phyloP scores from a whole-genome alignment of 2,797 vertebrate genomes.

The Dicrostonyx torquatus region DNA sequence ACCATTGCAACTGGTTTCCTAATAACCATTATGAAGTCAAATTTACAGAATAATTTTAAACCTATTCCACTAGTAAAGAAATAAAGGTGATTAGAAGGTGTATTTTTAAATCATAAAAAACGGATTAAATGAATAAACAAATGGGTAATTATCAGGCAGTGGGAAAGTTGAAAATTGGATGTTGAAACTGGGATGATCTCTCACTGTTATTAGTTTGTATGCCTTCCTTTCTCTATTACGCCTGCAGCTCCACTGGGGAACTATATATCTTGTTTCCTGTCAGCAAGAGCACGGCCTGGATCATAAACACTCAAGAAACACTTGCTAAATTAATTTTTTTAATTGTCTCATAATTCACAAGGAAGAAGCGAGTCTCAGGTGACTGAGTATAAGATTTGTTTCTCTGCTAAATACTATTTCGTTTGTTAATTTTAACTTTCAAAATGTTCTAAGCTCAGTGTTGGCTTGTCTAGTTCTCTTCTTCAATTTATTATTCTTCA shows the following conservation, averaged over 20 bases:
- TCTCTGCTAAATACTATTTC: slow-evolving; percentile 43
- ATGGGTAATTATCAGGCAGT: neutral
- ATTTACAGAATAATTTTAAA: slow-evolving; percentile 62
- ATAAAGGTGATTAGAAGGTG: neutral
- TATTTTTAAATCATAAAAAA: slow-evolving; percentile 20
- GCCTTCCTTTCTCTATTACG: slow-evolving; percentile 18
- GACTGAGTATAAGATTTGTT: slow-evolving; percentile 7
- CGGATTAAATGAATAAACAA: slow-evolving; percentile 49
- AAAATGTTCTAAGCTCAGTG: slow-evolving; percentile 19
- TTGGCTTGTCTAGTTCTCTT: neutral
- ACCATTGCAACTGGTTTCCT: slow-evolving; percentile 73
- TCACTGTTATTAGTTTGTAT: neutral
- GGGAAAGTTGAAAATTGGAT: slow-evolving; percentile 26
- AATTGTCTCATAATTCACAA: slow-evolving; percentile 60
- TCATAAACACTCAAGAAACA: slow-evolving; percentile 47
- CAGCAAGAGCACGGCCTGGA: slow-evolving; percentile 24
- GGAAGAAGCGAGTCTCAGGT: slow-evolving; percentile 46
- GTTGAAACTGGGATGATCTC: neutral
- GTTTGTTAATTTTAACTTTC: slow-evolving; percentile 19
- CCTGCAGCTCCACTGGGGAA: slow-evolving; percentile 7
- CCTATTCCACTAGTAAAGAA: neutral
- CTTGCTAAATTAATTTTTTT: slow-evolving; percentile 61
- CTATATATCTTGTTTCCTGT: slow-evolving; percentile 11
- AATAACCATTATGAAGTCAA: slow-evolving; percentile 78
- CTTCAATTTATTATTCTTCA: neutral